Evolutionary conservation across 2,888 invertebrate species (phyloP), one percentile per base, ranked within the genome.

Genomic region (Macaria notata): DNA sequence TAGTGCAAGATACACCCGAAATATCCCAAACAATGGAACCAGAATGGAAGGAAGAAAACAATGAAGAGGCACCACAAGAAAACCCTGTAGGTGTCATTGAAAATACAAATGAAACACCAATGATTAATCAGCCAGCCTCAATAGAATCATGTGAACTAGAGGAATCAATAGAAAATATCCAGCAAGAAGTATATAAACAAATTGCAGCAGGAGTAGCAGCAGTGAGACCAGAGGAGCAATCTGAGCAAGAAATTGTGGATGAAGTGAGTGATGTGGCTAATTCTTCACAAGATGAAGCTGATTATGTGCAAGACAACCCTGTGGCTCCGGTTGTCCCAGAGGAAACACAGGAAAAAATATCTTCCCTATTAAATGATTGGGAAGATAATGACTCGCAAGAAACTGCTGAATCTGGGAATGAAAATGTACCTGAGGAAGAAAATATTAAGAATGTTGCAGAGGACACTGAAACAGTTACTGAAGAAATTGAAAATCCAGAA

Each of bases 381-480:
- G 92, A 92, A 63, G 92, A 92, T 56, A 91, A 89, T 75, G 91
- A 91, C 68, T 86, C 84, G 29, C 89, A 89, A 66, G 85, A 86
- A 66, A 83, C 76, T 39, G 51, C 50, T 57, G 56, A 59, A 48
- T 54, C 61, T 50, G 62, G 64, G 31, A 64, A 51, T 56, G 66
- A 63, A 31, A 60, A 57, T 58, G 54, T 9, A 29, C 38, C 50
- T n/a, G 8, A 41, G 1, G 9, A 8, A 4, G 41, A 41, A 47
- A 49, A 33, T 58, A 52, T 45, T 46, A 4, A 41, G 46, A 49
- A 33, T 58, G 52, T 45, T 46, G 46, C 47, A n/a, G 54, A 43
- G 50, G 61, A 55, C 44, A 45, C 46, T 56, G 51, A 53, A 42
- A 19, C 19, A 19, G 55, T 49, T 46, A 4, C 41, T 19, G 46